Conservation (phyloP, 2,797 vertebrate species). For the Coluber constrictor region DNA sequence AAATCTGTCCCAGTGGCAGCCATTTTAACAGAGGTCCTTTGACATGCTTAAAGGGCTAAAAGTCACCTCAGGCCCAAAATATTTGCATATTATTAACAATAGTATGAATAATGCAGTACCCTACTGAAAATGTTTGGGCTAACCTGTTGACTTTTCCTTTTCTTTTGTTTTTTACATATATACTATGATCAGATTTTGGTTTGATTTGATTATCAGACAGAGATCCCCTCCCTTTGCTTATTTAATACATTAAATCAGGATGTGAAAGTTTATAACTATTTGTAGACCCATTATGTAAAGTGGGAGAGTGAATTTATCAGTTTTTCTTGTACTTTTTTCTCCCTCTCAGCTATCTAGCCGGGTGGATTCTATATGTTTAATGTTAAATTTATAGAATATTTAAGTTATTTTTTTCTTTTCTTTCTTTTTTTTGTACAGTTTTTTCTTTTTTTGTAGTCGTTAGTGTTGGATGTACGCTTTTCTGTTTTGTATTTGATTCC, state of each 20-base stretch:
- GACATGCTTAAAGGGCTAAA: not conserved
- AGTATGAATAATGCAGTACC: not conserved
- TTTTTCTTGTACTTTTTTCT: not conserved
- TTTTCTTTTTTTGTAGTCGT: not conserved
- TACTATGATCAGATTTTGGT: not conserved
- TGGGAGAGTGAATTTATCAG: not conserved
- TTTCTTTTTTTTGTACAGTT: not conserved
- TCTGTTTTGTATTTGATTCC: not conserved
- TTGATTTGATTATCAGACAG: not conserved
- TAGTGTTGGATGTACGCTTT: not conserved
- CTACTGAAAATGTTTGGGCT: not conserved
- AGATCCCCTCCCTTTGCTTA: not conserved
- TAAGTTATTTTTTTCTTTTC: not conserved
- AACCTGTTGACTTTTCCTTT: not conserved
- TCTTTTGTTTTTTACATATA: not conserved
- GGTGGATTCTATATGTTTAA: not conserved
- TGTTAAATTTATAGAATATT: not conserved
- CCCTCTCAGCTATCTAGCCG: not conserved
- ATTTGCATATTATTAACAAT: not conserved
- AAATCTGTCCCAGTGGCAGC: not conserved
- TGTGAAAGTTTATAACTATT: not conserved
- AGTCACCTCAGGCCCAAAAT: not conserved
- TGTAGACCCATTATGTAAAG: not conserved
- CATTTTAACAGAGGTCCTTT: not conserved
- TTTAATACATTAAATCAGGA: not conserved